Percentiles rank a stretch among this genome's conserved stretches.
phyloP scores from a whole-genome alignment of 1,140 invertebrate genomes.

The Centruroides vittatus region DNA sequence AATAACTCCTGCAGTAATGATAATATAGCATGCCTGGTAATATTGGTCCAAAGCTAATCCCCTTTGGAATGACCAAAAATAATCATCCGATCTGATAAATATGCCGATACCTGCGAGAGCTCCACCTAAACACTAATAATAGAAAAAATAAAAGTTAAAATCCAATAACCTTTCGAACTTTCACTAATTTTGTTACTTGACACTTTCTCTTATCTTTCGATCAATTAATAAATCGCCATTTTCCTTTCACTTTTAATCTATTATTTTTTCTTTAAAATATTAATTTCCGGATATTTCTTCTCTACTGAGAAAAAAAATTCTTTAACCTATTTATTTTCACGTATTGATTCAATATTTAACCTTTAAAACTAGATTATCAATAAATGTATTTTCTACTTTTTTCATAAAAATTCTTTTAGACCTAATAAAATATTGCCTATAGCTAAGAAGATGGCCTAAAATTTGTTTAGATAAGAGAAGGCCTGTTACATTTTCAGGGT shows the following conservation, averaged over 20 bases:
- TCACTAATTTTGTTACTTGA: background rate
- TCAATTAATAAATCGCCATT: background rate
- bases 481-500: background rate
- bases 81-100: conserved; percentile 18
- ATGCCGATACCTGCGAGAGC: conserved; percentile 15
- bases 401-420: no score
- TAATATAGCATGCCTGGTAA: conserved; percentile 20
- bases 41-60: conserved; percentile 18
- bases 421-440: no score
- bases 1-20: conserved; percentile 16
- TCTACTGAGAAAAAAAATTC: no score
- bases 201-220: no score
- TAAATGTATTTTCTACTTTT: no score
- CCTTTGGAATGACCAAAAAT: conserved; percentile 20
- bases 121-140: conserved; percentile 17
- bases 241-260: no score
- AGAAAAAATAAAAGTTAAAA: background rate
- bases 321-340: no score
- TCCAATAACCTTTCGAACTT: background rate
- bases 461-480: background rate
- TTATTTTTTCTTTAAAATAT: no score
- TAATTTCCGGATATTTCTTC: no score
- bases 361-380: no score
- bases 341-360: no score
- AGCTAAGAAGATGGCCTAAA: background rate